These are phyloP conservation scores for Cervus canadensis DNA, from an alignment of 2,113 vertebrate species.

Conservation along the genomic window DNA sequence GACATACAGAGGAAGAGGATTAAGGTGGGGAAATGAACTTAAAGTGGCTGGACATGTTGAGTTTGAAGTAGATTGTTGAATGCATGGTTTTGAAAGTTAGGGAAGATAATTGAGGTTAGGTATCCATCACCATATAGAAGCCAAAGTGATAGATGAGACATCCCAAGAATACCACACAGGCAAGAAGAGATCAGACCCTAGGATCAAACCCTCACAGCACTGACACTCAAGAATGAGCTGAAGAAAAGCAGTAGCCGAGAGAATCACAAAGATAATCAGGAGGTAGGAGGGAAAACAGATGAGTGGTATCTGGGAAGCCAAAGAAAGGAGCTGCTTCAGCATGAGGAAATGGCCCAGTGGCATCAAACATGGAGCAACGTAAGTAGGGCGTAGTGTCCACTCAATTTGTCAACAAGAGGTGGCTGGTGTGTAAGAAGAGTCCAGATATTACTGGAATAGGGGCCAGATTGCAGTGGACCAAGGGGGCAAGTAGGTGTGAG, in stretches of 20 bases:
- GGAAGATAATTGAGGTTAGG: not conserved
- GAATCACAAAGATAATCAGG: not conserved
- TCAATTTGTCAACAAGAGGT: not conserved
- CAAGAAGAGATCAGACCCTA: not conserved
- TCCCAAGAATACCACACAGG: not conserved
- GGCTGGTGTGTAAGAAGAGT: accelerated
- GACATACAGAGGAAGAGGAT: not conserved
- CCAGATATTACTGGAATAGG: not conserved
- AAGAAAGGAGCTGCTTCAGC: too few species aligned
- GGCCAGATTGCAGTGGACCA: not conserved
- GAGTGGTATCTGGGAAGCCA: not conserved
- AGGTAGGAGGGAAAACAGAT: not conserved
- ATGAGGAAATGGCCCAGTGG: not conserved
- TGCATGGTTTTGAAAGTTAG: not conserved
- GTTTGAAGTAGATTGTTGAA: not conserved
- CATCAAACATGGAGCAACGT: not conserved
- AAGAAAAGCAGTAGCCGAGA: not conserved
- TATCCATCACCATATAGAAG: not conserved
- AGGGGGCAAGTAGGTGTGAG: not conserved
- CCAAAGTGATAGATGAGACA: not conserved
- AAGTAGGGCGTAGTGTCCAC: not conserved
- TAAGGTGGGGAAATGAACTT: not conserved
- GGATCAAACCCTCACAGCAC: not conserved
- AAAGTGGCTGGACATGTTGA: not conserved
- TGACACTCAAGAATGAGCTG: not conserved